Conservation (phyloP, 2,888 invertebrate genomes). For the Pteria penguin region DNA sequence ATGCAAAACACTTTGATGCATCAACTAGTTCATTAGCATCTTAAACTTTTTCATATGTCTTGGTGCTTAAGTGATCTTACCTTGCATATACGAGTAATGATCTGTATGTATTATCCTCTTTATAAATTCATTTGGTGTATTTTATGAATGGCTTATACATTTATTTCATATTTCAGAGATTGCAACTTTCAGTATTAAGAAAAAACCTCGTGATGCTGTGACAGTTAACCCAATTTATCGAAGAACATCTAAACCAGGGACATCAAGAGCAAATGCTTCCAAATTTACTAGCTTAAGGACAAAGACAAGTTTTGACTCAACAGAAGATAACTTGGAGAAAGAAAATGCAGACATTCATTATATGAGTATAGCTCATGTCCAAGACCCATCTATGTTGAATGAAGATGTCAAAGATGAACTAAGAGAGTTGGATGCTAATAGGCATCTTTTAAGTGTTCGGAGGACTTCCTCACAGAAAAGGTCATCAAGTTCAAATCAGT, state of each 20-base stretch:
- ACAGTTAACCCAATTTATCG: neutral
- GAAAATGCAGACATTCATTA: neutral
- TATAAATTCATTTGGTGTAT: no score
- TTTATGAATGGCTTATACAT: no score
- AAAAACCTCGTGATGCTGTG: neutral
- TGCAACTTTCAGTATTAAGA: neutral
- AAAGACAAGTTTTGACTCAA: neutral
- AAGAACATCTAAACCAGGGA: constrained; percentile 9
- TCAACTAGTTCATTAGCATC: no score
- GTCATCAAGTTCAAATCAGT: neutral
- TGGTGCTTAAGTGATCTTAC: no score
- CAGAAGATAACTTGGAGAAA: neutral
- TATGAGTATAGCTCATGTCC: neutral
- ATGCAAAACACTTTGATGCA: no score
- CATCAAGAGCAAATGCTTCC: neutral
- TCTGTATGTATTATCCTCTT: no score
- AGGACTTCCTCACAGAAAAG: neutral
- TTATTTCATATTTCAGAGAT: constrained; percentile 8
- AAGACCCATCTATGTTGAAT: neutral
- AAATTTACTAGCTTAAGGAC: neutral
- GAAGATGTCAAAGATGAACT: neutral
- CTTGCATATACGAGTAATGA: no score
- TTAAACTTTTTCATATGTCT: no score
- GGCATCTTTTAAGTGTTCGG: neutral
- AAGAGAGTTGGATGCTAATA: neutral